phyloP scores from a whole-genome alignment of 2,888 invertebrate species.

The Agonopterix heracliana region DNA sequence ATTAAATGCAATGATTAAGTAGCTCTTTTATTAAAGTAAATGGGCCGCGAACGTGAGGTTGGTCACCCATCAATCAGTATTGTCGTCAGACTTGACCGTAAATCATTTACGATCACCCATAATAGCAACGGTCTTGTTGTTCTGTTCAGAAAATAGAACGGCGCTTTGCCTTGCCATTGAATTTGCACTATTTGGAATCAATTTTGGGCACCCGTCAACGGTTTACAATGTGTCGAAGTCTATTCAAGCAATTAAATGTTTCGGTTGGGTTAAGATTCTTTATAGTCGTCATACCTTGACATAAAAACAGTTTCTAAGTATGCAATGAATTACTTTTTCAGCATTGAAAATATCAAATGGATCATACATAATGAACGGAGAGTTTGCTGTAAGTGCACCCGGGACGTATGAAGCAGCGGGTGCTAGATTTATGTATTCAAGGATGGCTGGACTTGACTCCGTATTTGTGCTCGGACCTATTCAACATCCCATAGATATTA shows the following conservation, averaged over 20 bases:
- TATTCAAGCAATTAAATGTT: slow-evolving; percentile 23
- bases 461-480: slow-evolving; percentile 88
- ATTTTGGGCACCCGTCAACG: slow-evolving; percentile 32
- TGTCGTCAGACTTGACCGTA: slow-evolving; percentile 31
- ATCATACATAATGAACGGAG: slow-evolving; percentile 88
- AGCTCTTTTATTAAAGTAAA: slow-evolving; percentile 54
- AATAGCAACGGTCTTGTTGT: slow-evolving; percentile 45
- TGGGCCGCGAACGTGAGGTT: slow-evolving; percentile 47
- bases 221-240: slow-evolving; percentile 18
- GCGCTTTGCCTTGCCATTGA: slow-evolving; percentile 32
- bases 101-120: slow-evolving; percentile 42
- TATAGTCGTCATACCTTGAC: neutral
- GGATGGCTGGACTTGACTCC: slow-evolving; percentile 84
- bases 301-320: neutral
- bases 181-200: slow-evolving; percentile 36
- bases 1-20: slow-evolving; percentile 29
- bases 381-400: slow-evolving; percentile 84
- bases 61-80: slow-evolving; percentile 55
- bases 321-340: slow-evolving; percentile 53
- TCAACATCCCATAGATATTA: slow-evolving; percentile 84
- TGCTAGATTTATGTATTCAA: slow-evolving; percentile 85
- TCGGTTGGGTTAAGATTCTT: slow-evolving; percentile 1
- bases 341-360: slow-evolving; percentile 86
- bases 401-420: slow-evolving; percentile 88
- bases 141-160: slow-evolving; percentile 34